These are phyloP conservation scores for Pterocles orientalis DNA, from an alignment of 2,113 vertebrate genomes.

Conservation along the genomic window DNA sequence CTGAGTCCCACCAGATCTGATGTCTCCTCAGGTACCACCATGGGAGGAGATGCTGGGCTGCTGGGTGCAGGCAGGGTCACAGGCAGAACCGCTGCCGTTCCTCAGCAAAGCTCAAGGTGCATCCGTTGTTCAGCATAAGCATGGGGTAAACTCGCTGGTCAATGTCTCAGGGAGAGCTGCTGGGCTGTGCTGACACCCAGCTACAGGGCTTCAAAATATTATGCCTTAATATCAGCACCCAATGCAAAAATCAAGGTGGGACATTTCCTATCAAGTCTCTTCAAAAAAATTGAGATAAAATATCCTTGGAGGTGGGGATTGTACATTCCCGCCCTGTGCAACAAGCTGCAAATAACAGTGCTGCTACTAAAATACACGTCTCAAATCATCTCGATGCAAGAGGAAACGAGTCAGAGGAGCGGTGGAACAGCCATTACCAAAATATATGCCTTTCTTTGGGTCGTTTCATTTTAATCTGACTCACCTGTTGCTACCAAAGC, in stretches of 20 bases:
- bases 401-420: not conserved
- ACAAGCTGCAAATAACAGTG: not conserved
- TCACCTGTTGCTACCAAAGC: not conserved
- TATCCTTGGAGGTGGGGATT: not conserved
- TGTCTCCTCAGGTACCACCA: not conserved
- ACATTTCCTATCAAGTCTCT: not conserved
- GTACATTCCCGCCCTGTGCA: not conserved
- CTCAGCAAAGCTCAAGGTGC: not conserved
- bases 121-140: not conserved
- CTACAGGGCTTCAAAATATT: not conserved
- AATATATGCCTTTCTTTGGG: not conserved
- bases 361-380: not conserved
- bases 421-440: not conserved
- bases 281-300: not conserved
- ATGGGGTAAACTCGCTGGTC: fast-evolving
- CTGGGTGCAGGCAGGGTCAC: not conserved
- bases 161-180: not conserved
- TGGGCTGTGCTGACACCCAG: not conserved
- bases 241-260: not conserved
- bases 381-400: not conserved
- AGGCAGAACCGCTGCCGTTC: not conserved
- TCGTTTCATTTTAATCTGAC: not conserved
- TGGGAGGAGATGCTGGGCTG: not conserved
- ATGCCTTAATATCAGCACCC: not conserved
- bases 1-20: not conserved